phyloP scores from a whole-genome alignment of 2,797 vertebrate species.

The Acestrorhynchus altus region DNA sequence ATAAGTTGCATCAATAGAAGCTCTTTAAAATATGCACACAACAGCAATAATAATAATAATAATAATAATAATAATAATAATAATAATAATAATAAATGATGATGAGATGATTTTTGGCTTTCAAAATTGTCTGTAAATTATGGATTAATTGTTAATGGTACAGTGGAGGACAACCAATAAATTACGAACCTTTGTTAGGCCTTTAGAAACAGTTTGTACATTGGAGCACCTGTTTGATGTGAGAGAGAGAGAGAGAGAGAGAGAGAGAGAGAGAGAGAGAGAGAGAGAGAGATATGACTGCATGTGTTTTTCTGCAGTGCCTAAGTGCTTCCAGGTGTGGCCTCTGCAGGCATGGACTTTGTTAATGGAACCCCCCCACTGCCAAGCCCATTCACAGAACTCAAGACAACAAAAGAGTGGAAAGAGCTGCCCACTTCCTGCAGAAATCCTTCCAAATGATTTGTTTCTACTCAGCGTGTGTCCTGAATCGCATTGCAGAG shows the following conservation, averaged over 20 bases:
- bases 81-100: too few relatives aligned
- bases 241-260: background rate
- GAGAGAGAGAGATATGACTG: too few relatives aligned
- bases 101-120: too few relatives aligned
- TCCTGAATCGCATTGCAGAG: constrained; percentile 13
- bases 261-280: background rate
- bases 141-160: too few relatives aligned
- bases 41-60: too few relatives aligned
- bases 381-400: background rate
- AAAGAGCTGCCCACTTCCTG: background rate
- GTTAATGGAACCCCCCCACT: constrained; percentile 12
- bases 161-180: background rate
- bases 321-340: constrained; percentile 32
- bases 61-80: too few relatives aligned
- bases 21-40: too few relatives aligned
- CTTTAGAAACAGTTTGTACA: background rate
- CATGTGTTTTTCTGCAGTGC: constrained; percentile 24
- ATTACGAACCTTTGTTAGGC: background rate
- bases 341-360: constrained; percentile 21
- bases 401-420: constrained; percentile 3
- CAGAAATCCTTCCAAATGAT: background rate
- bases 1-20: too few relatives aligned
- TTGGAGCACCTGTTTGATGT: background rate
- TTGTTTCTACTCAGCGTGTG: background rate
- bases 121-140: too few relatives aligned